Evolutionary conservation across 2,888 invertebrate genomes (phyloP), one percentile per base, ranked within the genome.

Genomic region (Leistus spinibarbis): DNA sequence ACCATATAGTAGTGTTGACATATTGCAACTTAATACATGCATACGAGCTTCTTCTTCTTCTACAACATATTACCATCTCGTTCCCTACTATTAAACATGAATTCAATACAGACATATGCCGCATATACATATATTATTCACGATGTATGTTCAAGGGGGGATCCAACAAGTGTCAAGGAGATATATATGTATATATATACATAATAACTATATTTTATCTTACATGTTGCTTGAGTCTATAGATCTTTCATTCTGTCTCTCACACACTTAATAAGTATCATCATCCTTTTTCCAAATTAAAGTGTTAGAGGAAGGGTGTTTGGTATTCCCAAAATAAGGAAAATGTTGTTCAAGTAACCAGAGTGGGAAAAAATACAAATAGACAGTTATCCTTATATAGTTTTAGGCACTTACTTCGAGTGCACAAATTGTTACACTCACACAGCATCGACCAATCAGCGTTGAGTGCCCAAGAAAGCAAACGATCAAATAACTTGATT

Each of bases 401-500:
- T 19, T 20, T 13, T 20, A 10, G 60, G 60, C 20, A 60, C 17
- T 60, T 60, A 19, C 22, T 19, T 60, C 19, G 16, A 60, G 13
- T 19, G 60, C 17, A 22, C 60, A 60, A 60, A 20, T 20, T 60
- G 13, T 16, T 20, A 40, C 4, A 22, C 17, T 60, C 60, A 20
- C 60, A 60, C 5, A 60, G 60, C 57, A 20, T 57, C 17, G 57
- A 57, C 60, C 60, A 60, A 60, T 60, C 60, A 16, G 22, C 13
- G 19, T 60, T 60, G 22, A 60, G 60, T 60, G 60, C 60, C 10
- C 19, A 22, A 3, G 22, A 57, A 22, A 22, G 19, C 20, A 60
- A 22, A 60, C 60, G 60, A 60, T 60, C 60, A 60, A 60, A 60
- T 22, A 60, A 60, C 19, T 60, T 60, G 60, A 60, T 60, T 60